phyloP scores from a whole-genome alignment of 92 coral and sea anemone genomes.

The Hydrozoanthus gracilis region DNA sequence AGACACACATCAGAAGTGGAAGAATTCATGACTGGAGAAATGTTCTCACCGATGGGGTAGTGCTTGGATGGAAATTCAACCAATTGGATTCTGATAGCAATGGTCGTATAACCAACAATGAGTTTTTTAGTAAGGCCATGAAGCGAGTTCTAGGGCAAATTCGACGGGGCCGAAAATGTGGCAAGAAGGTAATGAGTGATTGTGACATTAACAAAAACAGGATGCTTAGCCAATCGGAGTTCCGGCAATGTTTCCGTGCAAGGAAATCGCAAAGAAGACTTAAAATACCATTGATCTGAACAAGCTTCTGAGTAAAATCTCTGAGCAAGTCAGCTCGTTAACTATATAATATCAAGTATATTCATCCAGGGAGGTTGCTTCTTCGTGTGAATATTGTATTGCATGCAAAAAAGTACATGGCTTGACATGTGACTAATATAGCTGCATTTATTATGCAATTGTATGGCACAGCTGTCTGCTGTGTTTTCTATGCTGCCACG shows the following conservation, averaged over 20 bases:
- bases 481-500: too few species aligned
- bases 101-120: conserved; percentile 66
- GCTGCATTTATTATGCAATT: too few species aligned
- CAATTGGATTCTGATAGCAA: conserved; percentile 84
- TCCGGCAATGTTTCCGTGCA: conserved; percentile 80
- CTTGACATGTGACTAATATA: too few species aligned
- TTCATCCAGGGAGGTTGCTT: too few species aligned
- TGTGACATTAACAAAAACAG: conserved; percentile 87
- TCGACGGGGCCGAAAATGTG: conserved; percentile 91
- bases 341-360: too few species aligned
- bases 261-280: conserved; percentile 22
- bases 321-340: not conserved
- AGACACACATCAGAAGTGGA: conserved; percentile 80
- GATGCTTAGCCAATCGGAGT: conserved; percentile 79
- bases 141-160: conserved; percentile 80
- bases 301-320: not conserved
- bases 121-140: conserved; percentile 79
- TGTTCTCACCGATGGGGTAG: conserved; percentile 77
- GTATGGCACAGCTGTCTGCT: too few species aligned
- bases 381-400: not conserved
- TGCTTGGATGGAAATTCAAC: conserved; percentile 88
- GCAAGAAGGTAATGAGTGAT: conserved; percentile 80
- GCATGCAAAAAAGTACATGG: not conserved
- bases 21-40: conserved; percentile 69
- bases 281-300: conserved; percentile 27